These are phyloP conservation scores for Drosophila athabasca DNA, from an alignment of 1,140 invertebrate species.

Conservation along the genomic window DNA sequence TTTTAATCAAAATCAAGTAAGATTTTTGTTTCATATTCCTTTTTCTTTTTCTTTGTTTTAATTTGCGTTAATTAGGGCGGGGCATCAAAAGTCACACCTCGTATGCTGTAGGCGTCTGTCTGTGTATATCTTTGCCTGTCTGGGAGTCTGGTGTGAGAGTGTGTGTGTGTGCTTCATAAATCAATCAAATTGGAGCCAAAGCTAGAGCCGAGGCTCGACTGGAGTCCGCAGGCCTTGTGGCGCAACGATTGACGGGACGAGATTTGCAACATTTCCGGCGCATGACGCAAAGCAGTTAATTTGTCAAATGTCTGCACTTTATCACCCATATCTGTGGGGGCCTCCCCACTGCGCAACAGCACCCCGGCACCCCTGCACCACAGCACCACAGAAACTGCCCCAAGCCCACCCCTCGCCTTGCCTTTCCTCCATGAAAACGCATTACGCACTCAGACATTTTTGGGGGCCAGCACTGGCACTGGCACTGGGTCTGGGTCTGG, in stretches of 20 bases:
- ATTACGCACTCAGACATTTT: slow-evolving; percentile 78
- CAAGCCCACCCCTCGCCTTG: neutral
- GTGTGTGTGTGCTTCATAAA: slow-evolving; percentile 30
- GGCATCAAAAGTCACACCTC: slow-evolving; percentile 29
- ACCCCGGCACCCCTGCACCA: too few species aligned
- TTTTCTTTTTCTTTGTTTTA: slow-evolving; percentile 24
- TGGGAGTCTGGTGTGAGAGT: neutral
- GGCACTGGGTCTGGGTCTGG: slow-evolving; percentile 7
- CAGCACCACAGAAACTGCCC: too few species aligned
- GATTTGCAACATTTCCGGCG: slow-evolving; percentile 72
- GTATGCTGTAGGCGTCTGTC: neutral
- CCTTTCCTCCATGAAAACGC: slow-evolving; percentile 59
- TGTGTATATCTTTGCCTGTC: neutral
- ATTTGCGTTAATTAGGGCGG: slow-evolving; percentile 11
- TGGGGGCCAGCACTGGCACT: slow-evolving; percentile 28
- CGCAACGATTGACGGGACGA: slow-evolving; percentile 58
- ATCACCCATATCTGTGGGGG: slow-evolving; percentile 74
- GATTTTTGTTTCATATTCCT: slow-evolving; percentile 35
- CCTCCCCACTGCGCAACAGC: neutral
- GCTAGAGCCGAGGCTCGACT: slow-evolving; percentile 3
- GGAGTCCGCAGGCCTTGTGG: neutral
- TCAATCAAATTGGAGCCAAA: slow-evolving; percentile 40
- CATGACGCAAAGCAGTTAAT: slow-evolving; percentile 80
- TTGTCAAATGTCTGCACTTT: slow-evolving; percentile 83
- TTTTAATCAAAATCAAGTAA: slow-evolving; percentile 82